These are phyloP conservation scores for Smithornis capensis DNA, from an alignment of 2,113 vertebrate species.

Conservation along the genomic window DNA sequence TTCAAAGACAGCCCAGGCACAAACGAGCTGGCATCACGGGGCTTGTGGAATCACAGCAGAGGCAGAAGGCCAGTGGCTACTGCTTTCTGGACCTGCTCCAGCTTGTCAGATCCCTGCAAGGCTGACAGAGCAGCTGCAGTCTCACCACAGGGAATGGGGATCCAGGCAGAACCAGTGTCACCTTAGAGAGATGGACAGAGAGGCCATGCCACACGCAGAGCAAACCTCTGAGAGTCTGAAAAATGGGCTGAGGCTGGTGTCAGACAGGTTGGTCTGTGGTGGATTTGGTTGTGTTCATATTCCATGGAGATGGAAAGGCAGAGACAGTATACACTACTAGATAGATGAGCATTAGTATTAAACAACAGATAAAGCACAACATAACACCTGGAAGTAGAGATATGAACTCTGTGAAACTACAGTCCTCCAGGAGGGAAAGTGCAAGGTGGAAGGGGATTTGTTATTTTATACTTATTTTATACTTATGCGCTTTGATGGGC, in stretches of 20 bases:
- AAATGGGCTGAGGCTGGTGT: not conserved
- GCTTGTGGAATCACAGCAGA: not conserved
- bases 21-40: not conserved
- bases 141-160: fast-evolving
- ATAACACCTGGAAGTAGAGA: not conserved
- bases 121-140: not conserved
- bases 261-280: not conserved
- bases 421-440: not conserved
- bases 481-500: not conserved
- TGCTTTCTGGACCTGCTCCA: not conserved
- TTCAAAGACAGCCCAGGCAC: not conserved
- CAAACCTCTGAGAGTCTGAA: not conserved
- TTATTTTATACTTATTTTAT: not conserved
- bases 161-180: not conserved
- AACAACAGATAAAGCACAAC: not conserved
- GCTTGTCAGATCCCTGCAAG: not conserved
- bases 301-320: not conserved
- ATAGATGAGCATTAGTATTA: not conserved
- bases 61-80: not conserved
- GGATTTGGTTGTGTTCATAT: not conserved
- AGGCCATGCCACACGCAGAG: no score
- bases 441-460: not conserved
- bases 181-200: not conserved
- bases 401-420: not conserved
- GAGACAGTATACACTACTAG: not conserved